These are phyloP conservation scores for Cosmia trapezina DNA, from an alignment of 2,888 invertebrate species.

Conservation along the genomic window DNA sequence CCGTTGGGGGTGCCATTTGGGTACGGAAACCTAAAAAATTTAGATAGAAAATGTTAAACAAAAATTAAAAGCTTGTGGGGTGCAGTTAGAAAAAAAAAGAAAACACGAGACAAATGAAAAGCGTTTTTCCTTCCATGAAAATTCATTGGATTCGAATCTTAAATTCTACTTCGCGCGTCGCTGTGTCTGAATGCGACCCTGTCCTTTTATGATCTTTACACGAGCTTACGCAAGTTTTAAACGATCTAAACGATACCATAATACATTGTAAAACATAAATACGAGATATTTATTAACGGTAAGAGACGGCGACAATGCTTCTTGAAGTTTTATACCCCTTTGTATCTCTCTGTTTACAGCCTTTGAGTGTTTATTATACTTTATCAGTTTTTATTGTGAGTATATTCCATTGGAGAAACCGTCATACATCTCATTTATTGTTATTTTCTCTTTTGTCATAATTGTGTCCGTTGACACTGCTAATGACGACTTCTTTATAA, in stretches of 20 bases:
- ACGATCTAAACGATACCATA: slow-evolving; percentile 65
- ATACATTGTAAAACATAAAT: slow-evolving; percentile 62
- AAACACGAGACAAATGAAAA: too few relatives aligned
- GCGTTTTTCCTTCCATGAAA: background rate
- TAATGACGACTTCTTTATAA: slow-evolving; percentile 75
- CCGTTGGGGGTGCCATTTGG: too few relatives aligned
- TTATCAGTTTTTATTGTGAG: slow-evolving; percentile 59
- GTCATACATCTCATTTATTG: slow-evolving; percentile 48
- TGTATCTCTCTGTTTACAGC: slow-evolving; percentile 49
- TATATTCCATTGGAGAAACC: slow-evolving; percentile 39
- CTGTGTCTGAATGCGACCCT: slow-evolving; percentile 34
- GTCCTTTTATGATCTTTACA: slow-evolving; percentile 69
- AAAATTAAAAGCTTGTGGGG: background rate
- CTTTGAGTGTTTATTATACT: slow-evolving; percentile 56
- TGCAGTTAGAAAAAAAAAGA: background rate
- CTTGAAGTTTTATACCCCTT: slow-evolving; percentile 62
- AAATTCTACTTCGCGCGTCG: background rate
- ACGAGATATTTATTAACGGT: slow-evolving; percentile 64
- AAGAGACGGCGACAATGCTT: slow-evolving; percentile 58
- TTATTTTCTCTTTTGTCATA: slow-evolving; percentile 49
- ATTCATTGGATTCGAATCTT: background rate
- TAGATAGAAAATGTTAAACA: background rate
- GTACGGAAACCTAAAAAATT: too few relatives aligned
- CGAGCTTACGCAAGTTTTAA: slow-evolving; percentile 70
- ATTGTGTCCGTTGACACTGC: slow-evolving; percentile 60